phyloP scores from a whole-genome alignment of 2,113 vertebrate species.

The Cromileptes altivelis region DNA sequence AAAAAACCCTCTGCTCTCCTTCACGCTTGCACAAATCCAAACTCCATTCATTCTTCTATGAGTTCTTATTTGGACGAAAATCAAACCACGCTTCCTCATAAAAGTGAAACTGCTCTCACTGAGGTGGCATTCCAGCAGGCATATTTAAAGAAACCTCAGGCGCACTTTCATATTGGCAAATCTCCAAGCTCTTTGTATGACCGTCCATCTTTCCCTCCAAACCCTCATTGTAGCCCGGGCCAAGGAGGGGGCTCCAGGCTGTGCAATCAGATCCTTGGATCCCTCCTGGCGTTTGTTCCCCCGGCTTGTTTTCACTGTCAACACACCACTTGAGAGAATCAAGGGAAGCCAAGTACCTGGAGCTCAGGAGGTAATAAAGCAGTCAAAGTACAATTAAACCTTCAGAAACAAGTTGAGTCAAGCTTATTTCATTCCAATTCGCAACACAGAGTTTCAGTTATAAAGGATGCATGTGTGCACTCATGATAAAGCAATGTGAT shows the following conservation, averaged over 20 bases:
- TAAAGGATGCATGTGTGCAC: constrained; percentile 28
- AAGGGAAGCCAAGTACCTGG: constrained; percentile 78
- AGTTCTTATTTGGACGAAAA: constrained; percentile 29
- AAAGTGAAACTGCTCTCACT: constrained; percentile 38
- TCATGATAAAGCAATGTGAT: constrained; percentile 7
- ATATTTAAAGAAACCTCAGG: constrained; percentile 63
- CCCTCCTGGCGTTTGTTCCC: constrained; percentile 70
- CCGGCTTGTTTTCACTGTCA: constrained; percentile 83
- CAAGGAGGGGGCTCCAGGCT: constrained; percentile 46
- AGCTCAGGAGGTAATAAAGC: constrained; percentile 79
- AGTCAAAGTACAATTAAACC: constrained; percentile 78
- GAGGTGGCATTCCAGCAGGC: constrained; percentile 49
- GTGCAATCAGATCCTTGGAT: constrained; percentile 78
- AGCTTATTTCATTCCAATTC: constrained; percentile 54
- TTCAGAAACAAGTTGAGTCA: constrained; percentile 70
- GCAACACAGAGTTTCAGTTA: constrained; percentile 28
- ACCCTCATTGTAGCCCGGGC: constrained; percentile 25
- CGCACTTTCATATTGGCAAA: constrained; percentile 52
- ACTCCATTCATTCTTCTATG: background rate
- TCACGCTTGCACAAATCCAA: background rate
- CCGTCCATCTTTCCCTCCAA: constrained; percentile 53
- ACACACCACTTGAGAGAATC: constrained; percentile 83
- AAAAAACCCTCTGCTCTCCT: background rate
- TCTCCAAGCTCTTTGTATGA: constrained; percentile 52
- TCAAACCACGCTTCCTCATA: constrained; percentile 34